Percentiles rank a stretch among this genome's conserved stretches.
Evolutionary conservation across 2,888 invertebrate species (phyloP).

Genomic region (Apamea anceps): DNA sequence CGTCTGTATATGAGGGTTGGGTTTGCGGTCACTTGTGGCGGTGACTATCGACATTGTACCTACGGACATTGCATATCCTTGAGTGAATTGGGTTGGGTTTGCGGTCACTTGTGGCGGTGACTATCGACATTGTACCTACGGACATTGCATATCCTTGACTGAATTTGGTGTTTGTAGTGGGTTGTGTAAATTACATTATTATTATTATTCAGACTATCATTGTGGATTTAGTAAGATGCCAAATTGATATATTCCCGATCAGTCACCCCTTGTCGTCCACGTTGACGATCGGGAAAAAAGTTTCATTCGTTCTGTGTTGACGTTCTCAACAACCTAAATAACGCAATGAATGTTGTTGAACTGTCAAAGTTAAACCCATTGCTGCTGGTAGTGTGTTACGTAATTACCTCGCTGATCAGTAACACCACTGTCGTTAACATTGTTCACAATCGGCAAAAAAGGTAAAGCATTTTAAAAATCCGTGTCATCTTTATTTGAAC

Average conservation of each 20-base stretch:
- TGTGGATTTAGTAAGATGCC: neutral
- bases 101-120: constrained; percentile 13
- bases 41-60: neutral
- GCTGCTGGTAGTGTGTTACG: too few relatives aligned
- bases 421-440: neutral
- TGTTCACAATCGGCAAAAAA: neutral
- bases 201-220: neutral
- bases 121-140: neutral
- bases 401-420: neutral
- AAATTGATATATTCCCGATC: neutral
- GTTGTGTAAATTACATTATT: neutral
- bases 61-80: neutral
- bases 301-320: neutral
- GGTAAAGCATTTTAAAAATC: neutral
- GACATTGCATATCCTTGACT: constrained; percentile 1
- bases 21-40: constrained; percentile 14
- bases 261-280: neutral
- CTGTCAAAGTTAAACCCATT: too few relatives aligned
- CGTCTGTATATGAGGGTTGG: neutral
- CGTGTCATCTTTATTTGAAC: neutral
- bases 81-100: neutral
- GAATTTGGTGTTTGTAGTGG: constrained; percentile 6
- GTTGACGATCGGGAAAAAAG: neutral
- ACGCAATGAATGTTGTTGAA: too few relatives aligned
- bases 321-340: too few relatives aligned